Evolutionary conservation across 2,888 invertebrate genomes (phyloP).

Genomic region (Trissolcus brochymenae): DNA sequence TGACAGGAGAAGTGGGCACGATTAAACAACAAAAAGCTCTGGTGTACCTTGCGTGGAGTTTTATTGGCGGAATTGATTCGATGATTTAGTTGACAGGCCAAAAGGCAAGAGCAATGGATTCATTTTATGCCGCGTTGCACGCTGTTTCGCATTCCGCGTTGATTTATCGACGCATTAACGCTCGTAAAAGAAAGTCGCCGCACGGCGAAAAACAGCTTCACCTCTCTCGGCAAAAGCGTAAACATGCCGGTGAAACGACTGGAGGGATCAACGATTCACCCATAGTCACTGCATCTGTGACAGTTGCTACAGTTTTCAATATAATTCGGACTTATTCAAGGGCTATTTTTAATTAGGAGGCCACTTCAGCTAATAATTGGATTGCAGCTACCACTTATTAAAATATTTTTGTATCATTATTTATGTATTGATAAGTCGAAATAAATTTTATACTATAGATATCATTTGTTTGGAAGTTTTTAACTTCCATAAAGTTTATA

Average conservation of each 20-base stretch:
- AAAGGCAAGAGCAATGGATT: slow-evolving; percentile 62
- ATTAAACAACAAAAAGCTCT: neutral
- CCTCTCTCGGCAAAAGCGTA: slow-evolving; percentile 31
- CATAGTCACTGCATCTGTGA: slow-evolving; percentile 32
- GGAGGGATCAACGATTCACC: slow-evolving; percentile 35
- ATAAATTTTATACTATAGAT: too few species aligned
- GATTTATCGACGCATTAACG: slow-evolving; percentile 65
- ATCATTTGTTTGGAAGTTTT: too few species aligned
- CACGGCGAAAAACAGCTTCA: slow-evolving; percentile 22
- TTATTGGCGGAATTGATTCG: slow-evolving; percentile 13
- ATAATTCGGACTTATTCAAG: slow-evolving; percentile 39
- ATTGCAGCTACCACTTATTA: neutral
- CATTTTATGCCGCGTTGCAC: slow-evolving; percentile 67
- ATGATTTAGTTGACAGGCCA: slow-evolving; percentile 16
- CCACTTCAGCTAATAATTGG: slow-evolving; percentile 7
- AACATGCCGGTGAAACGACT: slow-evolving; percentile 35
- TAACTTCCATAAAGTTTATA: too few species aligned
- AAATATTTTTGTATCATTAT: too few species aligned
- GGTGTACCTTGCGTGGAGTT: slow-evolving; percentile 1
- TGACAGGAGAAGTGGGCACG: too few species aligned
- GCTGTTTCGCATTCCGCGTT: slow-evolving; percentile 61
- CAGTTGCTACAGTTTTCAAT: slow-evolving; percentile 48
- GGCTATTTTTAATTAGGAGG: slow-evolving; percentile 49
- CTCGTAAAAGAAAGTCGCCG: slow-evolving; percentile 31
- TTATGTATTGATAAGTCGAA: too few species aligned